Percentiles rank a stretch among this genome's conserved stretches.
These are phyloP conservation scores for Larimichthys crocea DNA, from an alignment of 2,113 vertebrate species.

Conservation along the genomic window DNA sequence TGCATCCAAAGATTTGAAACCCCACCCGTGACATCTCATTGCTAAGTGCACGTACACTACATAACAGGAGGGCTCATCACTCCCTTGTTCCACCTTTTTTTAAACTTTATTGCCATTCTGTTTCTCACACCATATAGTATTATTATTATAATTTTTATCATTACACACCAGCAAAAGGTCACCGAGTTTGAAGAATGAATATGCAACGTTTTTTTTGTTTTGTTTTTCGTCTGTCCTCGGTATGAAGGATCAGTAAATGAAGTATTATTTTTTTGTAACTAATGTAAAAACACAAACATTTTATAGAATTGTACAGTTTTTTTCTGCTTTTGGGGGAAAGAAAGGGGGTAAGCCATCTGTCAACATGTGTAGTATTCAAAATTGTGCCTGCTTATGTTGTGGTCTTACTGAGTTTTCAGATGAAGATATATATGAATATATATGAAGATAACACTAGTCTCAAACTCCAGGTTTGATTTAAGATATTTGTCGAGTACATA, in stretches of 20 bases:
- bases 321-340: slow-evolving; percentile 80
- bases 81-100: slow-evolving; percentile 76
- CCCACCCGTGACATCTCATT: slow-evolving; percentile 21
- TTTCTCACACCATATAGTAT: slow-evolving; percentile 89
- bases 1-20: slow-evolving; percentile 35
- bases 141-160: slow-evolving; percentile 80
- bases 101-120: slow-evolving; percentile 80
- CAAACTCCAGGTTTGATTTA: slow-evolving; percentile 80
- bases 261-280: slow-evolving; percentile 98
- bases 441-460: slow-evolving; percentile 81
- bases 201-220: slow-evolving; percentile 69
- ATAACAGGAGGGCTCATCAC: slow-evolving; percentile 58
- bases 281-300: slow-evolving; percentile 98
- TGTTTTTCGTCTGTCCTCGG: slow-evolving; percentile 75
- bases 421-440: slow-evolving; percentile 81
- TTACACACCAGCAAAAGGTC: slow-evolving; percentile 94
- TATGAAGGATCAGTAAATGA: slow-evolving; percentile 97
- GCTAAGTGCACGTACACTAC: slow-evolving; percentile 45
- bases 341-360: slow-evolving; percentile 73
- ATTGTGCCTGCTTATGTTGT: slow-evolving; percentile 75
- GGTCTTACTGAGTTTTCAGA: slow-evolving; percentile 79
- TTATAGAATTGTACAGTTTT: slow-evolving; percentile 99
- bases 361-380: slow-evolving; percentile 76
- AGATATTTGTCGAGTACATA: slow-evolving; percentile 63
- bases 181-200: slow-evolving; percentile 89